Evolutionary conservation across 1,140 invertebrate species (phyloP).

Genomic region (Rhopalosiphum padi): DNA sequence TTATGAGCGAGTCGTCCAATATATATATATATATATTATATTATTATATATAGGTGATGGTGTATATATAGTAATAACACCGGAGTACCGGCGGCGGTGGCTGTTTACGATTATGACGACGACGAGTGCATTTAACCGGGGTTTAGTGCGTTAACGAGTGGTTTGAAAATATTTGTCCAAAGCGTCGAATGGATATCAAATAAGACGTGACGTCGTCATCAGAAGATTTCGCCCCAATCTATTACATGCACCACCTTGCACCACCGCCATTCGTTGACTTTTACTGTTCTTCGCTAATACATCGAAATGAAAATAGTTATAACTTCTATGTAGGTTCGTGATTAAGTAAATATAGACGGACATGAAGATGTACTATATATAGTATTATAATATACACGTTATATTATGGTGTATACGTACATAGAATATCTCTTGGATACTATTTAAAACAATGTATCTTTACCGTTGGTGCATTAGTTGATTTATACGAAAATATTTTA

Average conservation of each 20-base stretch:
- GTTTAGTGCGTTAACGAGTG: conserved; percentile 35
- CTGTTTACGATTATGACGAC: not conserved
- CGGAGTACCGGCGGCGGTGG: not conserved
- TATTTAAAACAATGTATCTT: not conserved
- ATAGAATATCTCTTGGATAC: not conserved
- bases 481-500: not conserved
- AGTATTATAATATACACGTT: too few relatives aligned
- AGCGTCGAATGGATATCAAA: conserved; percentile 41
- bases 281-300: not conserved
- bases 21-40: too few relatives aligned
- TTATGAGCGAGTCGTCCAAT: not conserved
- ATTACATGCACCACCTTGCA: not conserved
- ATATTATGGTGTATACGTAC: too few relatives aligned
- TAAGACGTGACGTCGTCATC: not conserved
- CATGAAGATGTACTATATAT: too few relatives aligned
- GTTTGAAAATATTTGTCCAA: conserved; percentile 50
- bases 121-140: conserved; percentile 33
- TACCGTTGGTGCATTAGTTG: not conserved
- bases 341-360: too few relatives aligned
- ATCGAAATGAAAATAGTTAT: not conserved
- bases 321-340: not conserved
- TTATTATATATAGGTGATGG: not conserved
- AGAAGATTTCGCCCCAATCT: not conserved
- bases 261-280: too few relatives aligned
- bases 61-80: conserved; percentile 1